Evolutionary conservation across 2,113 vertebrate genomes (phyloP).

Genomic region (Calidris pygmaea): DNA sequence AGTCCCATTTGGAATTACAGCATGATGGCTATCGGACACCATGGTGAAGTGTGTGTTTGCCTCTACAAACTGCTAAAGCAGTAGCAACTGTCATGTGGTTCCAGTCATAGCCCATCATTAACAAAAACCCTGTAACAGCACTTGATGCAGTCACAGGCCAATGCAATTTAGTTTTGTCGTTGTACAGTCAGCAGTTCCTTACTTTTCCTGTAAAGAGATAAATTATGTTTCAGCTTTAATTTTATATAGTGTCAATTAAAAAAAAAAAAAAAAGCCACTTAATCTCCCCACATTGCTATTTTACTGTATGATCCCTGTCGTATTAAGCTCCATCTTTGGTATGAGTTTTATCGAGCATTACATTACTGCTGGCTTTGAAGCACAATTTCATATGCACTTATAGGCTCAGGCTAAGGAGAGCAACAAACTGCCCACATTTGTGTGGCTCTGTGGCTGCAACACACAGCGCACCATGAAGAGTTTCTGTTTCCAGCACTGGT

Average conservation of each 20-base stretch:
- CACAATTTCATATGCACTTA: neutral
- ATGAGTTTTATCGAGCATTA: neutral
- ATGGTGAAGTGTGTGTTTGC: neutral
- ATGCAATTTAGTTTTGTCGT: neutral
- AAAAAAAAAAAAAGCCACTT: neutral
- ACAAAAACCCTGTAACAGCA: neutral
- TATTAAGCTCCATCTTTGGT: neutral
- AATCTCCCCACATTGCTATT: neutral
- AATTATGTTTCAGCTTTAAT: conserved; percentile 10
- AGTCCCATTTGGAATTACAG: neutral
- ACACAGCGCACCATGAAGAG: fast-evolving
- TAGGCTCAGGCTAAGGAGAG: neutral
- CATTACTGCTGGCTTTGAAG: neutral
- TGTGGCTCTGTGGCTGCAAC: neutral
- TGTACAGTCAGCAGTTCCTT: neutral
- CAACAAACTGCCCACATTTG: neutral
- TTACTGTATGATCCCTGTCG: neutral
- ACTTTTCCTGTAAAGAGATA: neutral
- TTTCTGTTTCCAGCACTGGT: neutral
- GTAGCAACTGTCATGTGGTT: conserved; percentile 6
- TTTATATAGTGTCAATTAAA: neutral
- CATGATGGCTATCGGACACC: neutral
- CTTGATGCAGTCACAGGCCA: neutral
- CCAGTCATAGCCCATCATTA: neutral
- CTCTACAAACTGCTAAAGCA: conserved; percentile 10